Conservation (phyloP, 1,140 invertebrate genomes). For the Branchinecta lindahli region DNA sequence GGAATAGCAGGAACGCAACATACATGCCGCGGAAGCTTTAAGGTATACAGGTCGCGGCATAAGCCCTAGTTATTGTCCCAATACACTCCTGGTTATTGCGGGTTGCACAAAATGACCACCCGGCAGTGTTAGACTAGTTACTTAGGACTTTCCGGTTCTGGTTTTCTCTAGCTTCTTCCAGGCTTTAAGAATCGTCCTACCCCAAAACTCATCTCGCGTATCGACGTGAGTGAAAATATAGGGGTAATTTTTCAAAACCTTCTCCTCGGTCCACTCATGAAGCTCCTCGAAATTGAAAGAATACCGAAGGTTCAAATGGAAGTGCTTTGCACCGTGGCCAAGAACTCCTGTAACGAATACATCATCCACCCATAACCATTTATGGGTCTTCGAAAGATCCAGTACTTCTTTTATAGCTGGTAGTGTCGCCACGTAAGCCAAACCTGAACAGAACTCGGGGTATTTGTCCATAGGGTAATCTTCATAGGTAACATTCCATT, state of each 20-base stretch:
- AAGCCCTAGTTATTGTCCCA: no score
- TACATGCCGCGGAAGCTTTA: no score
- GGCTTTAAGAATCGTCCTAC: neutral
- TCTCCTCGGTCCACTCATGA: constrained; percentile 24
- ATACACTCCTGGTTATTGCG: no score
- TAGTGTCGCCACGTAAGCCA: constrained; percentile 40
- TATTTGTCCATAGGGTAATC: constrained; percentile 30
- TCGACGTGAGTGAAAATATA: constrained; percentile 1
- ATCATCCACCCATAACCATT: constrained; percentile 37
- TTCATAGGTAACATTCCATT: constrained; percentile 30
- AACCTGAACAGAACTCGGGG: constrained; percentile 33
- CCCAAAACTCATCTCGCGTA: constrained; percentile 1
- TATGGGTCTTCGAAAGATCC: neutral
- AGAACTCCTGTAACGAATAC: constrained; percentile 37
- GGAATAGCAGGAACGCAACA: no score
- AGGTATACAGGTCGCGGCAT: no score
- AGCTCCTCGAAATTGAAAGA: constrained; percentile 27
- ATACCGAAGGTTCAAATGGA: constrained; percentile 31
- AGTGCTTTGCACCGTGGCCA: constrained; percentile 26
- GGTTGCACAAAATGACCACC: no score
- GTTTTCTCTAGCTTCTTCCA: neutral
- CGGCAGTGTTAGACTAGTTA: no score
- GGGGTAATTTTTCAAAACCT: neutral
- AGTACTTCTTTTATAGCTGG: constrained; percentile 26
- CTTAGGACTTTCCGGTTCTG: neutral